phyloP scores from a whole-genome alignment of 2,888 invertebrate species.

The Ellobium chinense region DNA sequence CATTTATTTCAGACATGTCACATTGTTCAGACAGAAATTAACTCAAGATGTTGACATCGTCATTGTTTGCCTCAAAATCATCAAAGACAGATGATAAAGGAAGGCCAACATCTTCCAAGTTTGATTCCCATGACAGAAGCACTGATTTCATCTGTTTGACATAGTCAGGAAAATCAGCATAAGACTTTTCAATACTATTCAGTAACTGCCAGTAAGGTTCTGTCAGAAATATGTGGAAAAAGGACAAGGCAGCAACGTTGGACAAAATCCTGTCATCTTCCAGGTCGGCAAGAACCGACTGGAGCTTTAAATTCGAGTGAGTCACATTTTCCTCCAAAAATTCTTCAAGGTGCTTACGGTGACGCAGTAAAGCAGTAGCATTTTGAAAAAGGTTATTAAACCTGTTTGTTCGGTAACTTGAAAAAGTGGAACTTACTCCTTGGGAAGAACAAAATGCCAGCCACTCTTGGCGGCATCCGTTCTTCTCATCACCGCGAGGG shows the following conservation, averaged over 20 bases:
- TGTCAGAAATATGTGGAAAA: neutral
- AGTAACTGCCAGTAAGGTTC: neutral
- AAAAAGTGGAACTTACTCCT: neutral
- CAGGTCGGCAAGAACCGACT: neutral
- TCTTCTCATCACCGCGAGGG: neutral
- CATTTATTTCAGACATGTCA: neutral
- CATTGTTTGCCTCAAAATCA: neutral
- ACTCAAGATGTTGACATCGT: neutral
- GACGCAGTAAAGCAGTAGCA: neutral
- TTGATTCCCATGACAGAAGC: neutral
- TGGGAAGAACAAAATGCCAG: neutral
- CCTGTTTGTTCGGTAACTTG: neutral
- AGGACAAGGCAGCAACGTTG: neutral
- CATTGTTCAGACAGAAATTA: neutral
- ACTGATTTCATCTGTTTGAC: neutral
- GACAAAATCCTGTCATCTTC: neutral
- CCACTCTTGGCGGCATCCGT: neutral
- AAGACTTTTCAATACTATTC: neutral
- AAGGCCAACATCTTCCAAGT: neutral
- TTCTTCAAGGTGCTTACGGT: neutral
- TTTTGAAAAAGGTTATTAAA: neutral
- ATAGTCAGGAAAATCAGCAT: neutral
- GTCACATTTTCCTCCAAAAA: neutral
- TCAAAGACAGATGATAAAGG: neutral
- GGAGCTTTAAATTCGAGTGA: neutral